Conservation (phyloP, 2,113 vertebrate genomes). For the Alligator sinensis region DNA sequence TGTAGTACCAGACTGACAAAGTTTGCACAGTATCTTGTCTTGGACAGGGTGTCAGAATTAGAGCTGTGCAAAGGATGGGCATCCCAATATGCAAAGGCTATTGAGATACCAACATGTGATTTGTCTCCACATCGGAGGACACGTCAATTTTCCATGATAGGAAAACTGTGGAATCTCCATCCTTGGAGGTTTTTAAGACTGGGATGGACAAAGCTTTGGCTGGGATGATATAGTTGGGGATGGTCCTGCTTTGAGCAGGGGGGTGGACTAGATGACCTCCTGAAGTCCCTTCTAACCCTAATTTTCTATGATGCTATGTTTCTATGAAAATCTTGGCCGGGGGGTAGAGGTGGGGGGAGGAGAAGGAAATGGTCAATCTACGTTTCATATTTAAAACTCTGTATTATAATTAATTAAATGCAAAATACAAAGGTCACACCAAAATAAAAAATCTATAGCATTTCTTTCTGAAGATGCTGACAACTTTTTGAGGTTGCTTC, state of each 20-base stretch:
- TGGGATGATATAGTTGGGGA: no score
- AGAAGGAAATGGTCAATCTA: background rate
- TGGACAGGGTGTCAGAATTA: background rate
- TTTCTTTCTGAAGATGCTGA: background rate
- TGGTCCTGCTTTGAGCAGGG: no score
- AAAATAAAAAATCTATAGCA: background rate
- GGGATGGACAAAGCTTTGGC: no score
- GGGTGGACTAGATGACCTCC: no score
- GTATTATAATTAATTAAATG: background rate
- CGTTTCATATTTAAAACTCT: background rate
- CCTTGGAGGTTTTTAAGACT: no score
- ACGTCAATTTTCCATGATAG: background rate
- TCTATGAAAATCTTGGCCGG: background rate
- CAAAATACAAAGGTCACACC: background rate
- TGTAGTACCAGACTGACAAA: background rate
- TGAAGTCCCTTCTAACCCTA: no score
- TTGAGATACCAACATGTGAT: background rate
- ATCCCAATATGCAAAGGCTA: background rate
- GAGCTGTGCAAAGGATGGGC: background rate
- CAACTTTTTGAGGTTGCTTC: background rate
- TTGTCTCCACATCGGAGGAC: background rate
- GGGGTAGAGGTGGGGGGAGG: no score
- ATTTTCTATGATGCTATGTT: no score
- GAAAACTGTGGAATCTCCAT: background rate
- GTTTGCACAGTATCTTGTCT: background rate